These are phyloP conservation scores for Orthonevra nobilis DNA, from an alignment of 2,888 invertebrate species.

Conservation along the genomic window DNA sequence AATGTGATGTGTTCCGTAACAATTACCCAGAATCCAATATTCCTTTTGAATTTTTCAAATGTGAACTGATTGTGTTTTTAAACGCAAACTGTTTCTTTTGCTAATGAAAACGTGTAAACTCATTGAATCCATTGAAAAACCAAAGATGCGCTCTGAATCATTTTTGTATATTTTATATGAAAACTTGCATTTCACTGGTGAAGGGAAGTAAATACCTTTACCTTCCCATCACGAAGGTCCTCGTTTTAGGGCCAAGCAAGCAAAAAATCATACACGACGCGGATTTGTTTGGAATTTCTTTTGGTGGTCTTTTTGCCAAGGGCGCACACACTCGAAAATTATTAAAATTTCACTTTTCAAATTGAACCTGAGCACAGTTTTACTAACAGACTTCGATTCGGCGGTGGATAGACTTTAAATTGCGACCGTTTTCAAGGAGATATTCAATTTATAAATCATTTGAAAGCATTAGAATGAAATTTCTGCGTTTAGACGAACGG, in stretches of 20 bases:
- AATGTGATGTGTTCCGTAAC: too few relatives aligned
- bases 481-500: constrained; percentile 39
- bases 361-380: constrained; percentile 3
- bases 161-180: too few relatives aligned
- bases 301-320: constrained; percentile 1
- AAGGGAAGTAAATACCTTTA: too few relatives aligned
- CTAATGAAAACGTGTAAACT: constrained; percentile 45
- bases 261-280: constrained; percentile 2
- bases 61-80: constrained; percentile 26
- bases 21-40: neutral
- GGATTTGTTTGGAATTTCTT: constrained; percentile 1
- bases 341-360: constrained; percentile 15
- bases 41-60: constrained; percentile 11
- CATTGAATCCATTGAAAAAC: constrained; percentile 30
- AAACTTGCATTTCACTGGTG: neutral
- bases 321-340: constrained; percentile 3
- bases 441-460: constrained; percentile 10
- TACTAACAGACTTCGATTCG: neutral
- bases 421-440: constrained; percentile 38
- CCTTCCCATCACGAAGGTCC: constrained; percentile 14
- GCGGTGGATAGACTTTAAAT: constrained; percentile 16
- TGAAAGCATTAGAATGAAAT: constrained; percentile 11
- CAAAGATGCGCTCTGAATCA: constrained; percentile 14
- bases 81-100: constrained; percentile 27
- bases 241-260: constrained; percentile 10